phyloP scores from a whole-genome alignment of 2,797 vertebrate species.

The Acrossocheilus wenchowensis region DNA sequence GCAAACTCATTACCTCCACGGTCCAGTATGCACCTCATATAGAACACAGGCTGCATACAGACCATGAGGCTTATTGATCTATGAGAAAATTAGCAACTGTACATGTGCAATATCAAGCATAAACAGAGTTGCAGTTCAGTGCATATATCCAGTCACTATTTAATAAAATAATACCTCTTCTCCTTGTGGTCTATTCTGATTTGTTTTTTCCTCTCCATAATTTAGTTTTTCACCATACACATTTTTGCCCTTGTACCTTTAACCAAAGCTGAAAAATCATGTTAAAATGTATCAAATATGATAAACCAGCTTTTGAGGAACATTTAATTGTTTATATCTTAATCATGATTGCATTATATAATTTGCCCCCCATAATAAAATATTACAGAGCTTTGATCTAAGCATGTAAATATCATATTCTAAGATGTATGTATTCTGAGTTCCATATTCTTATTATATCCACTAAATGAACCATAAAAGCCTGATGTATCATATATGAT shows the following conservation, averaged over 20 bases:
- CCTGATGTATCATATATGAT: neutral
- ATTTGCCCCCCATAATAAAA: neutral
- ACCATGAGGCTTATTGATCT: neutral
- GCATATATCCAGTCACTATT: neutral
- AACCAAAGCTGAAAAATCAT: neutral
- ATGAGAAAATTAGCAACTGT: neutral
- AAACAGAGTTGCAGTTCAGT: neutral
- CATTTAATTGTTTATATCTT: neutral
- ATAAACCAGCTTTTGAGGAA: neutral
- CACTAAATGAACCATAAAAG: neutral
- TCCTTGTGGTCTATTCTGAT: neutral
- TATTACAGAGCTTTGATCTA: too few species aligned
- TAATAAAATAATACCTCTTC: neutral
- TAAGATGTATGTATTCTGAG: too few species aligned
- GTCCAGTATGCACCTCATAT: constrained; percentile 11
- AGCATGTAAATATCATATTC: too few species aligned
- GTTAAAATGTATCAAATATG: neutral
- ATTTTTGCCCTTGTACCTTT: neutral
- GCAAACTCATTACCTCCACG: constrained; percentile 63
- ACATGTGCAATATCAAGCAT: neutral
- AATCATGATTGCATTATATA: neutral
- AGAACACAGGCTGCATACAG: neutral
- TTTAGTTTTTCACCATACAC: neutral
- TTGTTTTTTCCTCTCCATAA: neutral
- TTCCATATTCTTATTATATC: neutral